These are phyloP conservation scores for Perognathus longimembris DNA, from an alignment of 2,113 vertebrate species.

Conservation along the genomic window DNA sequence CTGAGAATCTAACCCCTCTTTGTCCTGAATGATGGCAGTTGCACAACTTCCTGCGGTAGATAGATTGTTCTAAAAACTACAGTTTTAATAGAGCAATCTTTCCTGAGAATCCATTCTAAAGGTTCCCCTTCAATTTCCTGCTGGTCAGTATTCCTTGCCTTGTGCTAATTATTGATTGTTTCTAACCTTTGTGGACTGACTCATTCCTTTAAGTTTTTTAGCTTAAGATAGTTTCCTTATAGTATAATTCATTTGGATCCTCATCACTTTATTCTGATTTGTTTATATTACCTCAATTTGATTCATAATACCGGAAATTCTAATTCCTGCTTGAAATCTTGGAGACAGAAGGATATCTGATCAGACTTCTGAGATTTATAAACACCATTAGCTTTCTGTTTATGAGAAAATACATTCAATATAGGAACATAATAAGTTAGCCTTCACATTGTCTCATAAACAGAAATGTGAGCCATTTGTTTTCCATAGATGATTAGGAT, in stretches of 20 bases:
- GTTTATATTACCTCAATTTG: not conserved
- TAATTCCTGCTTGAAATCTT: not conserved
- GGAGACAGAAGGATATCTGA: not conserved
- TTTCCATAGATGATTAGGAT: constrained; percentile 35
- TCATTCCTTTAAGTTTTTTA: constrained; percentile 36
- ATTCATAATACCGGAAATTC: not conserved
- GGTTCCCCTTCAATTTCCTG: constrained; percentile 27
- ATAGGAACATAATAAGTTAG: not conserved
- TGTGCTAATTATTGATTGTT: constrained; percentile 62
- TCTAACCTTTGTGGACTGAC: constrained; percentile 40
- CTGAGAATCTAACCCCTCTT: constrained; percentile 13
- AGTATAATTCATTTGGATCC: not conserved
- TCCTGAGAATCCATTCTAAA: constrained; percentile 55
- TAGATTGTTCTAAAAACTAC: constrained; percentile 64
- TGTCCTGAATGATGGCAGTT: constrained; percentile 51
- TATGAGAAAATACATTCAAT: constrained; percentile 25
- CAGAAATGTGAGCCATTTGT: constrained; percentile 51
- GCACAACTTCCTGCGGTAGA: constrained; percentile 63
- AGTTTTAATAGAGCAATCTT: constrained; percentile 53
- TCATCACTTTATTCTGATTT: constrained; percentile 32
- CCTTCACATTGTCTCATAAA: constrained; percentile 54
- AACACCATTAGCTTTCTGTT: not conserved
- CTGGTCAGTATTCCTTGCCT: constrained; percentile 41
- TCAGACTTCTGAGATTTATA: not conserved
- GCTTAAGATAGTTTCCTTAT: constrained; percentile 24